A percentile compares a stretch with the other conserved stretches of the same genome.
Evolutionary conservation across 2,113 vertebrate genomes (phyloP).

Genomic region (Sinocyclocheilus rhinocerous): DNA sequence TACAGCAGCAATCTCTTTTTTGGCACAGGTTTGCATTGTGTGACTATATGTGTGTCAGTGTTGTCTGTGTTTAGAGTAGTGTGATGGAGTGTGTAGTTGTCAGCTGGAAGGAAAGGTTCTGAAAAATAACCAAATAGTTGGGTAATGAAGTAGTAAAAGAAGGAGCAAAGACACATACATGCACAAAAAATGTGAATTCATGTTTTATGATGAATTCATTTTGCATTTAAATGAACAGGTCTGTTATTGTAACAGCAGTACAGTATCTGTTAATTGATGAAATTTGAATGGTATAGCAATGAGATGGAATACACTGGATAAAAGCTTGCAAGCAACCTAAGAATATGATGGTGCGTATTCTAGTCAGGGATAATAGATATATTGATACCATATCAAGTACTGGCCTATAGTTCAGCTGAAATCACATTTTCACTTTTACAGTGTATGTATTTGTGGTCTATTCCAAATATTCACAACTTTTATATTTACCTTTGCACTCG

Average conservation of each 20-base stretch:
- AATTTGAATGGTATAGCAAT: neutral
- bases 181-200: neutral
- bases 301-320: neutral
- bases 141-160: slow-evolving; percentile 26
- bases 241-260: neutral
- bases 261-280: neutral
- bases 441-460: neutral
- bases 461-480: slow-evolving; percentile 29
- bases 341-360: neutral
- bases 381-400: too few species aligned
- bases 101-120: slow-evolving; percentile 70
- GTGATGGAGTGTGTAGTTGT: slow-evolving; percentile 61
- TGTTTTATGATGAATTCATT: slow-evolving; percentile 28
- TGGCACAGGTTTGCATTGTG: slow-evolving; percentile 63
- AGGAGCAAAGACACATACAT: neutral
- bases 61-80: slow-evolving; percentile 59
- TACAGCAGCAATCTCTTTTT: slow-evolving; percentile 73
- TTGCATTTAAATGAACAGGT: neutral
- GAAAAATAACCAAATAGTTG: slow-evolving; percentile 61
- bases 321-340: neutral
- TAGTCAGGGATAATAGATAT: too few species aligned
- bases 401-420: too few species aligned
- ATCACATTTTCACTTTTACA: neutral
- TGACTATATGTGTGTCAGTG: slow-evolving; percentile 41
- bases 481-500: neutral